Evolutionary conservation across 1,140 invertebrate species (phyloP), one percentile per base, ranked within the genome.

Genomic region (Drosophila pandora): DNA sequence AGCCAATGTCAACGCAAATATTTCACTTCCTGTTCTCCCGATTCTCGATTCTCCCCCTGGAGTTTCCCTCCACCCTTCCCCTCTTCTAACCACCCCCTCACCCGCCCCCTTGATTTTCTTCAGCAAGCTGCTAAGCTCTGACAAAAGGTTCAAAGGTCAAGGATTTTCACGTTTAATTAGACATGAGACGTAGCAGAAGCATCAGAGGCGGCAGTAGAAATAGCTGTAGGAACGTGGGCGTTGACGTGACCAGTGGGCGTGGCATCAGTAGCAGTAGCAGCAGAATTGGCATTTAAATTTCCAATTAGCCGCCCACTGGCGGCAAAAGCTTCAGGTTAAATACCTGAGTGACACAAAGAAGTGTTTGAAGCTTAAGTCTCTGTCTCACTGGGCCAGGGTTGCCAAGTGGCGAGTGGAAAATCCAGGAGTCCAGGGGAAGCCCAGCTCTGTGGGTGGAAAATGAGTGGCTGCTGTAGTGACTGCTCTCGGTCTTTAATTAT

Each of bases 1-100:
- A 55, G 32, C 10, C 62, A 62, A 68, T 87, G 82, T 81, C 82
- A 87, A 87, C 74, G 82, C 74, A 85, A 87, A 87, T 85, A 85
- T 78, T 82, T 85, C 82, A 87, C 83, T 85, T 85, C 82, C 82
- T 87, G 82, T 75, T 70, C 50, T 12, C 50, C 78, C 78, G 48
- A 75, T 79, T 76, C 25, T 28, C 25, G 25, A 28, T 59, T 65
- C n/a, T 43, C n/a, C 41, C 41, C 41, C 41, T 6, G 2, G 7
- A 28, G 3, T 23, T 2, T 23, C 71, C 49, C 58, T 30, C 71
- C 49, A 59, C 25, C 52, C 72, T 10, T 43, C n/a, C 39, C 39
- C 13, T 5, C 1, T 2, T 23, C 4, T 22, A n/a, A n/a, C n/a
- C 71, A 49, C 58, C 65, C 64, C 74, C 56, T 60, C 22, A 23